Base-by-base conservation (phyloP, 64 coral and sea anemone species). In the Orbicella faveolata region DNA sequence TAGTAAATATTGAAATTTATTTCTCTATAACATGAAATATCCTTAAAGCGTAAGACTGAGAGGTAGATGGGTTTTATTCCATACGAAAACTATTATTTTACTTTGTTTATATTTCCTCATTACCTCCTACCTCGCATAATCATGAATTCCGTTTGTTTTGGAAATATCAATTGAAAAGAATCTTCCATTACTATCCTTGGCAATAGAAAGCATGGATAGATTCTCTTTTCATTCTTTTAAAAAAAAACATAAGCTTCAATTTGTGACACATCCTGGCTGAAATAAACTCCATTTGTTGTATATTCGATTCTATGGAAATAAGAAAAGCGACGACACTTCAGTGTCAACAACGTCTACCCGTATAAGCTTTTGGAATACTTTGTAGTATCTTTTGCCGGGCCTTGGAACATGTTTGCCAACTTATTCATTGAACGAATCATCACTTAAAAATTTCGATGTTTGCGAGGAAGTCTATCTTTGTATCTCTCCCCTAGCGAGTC, bases 141-240 rank as follows among this genome's bases (percentile, higher is more conserved):
- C 82, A 85, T 73, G 82, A 85, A 85, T 85, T 85, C 82, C 82
- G 64, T 85, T 85, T 73, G 82, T 85, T 85, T 48, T 21, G 37
- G 75, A 44, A 41, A 83, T 68, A 65, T 83, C 80, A 39, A 65
- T 79, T 64, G 61, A 83, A 83, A 68, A 37, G 82, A 85, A 85
- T 68, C 65, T 73, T 48, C 37, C 53, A 85, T 85, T 85, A 30
- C 36, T n/a, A 39, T 85, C 30, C 37, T 52, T 52, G 37, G 37
- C 36, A 69, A 72, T 41, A 39, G 82, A 37, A 85, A 52, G 82
- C 52, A 39, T 25, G 6, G 21, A 19, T 41, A 53, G 37, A 69
- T 72, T 52, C 81, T 72, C 72, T 10, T 33, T 72, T 85, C 17
- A 12, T 72, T 23, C 8, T 48, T 16, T 37, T 30, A 30, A 51